Percentiles rank a stretch among this genome's conserved stretches.
These are phyloP conservation scores for Turnix velox DNA, from an alignment of 2,113 vertebrate species.

Conservation along the genomic window DNA sequence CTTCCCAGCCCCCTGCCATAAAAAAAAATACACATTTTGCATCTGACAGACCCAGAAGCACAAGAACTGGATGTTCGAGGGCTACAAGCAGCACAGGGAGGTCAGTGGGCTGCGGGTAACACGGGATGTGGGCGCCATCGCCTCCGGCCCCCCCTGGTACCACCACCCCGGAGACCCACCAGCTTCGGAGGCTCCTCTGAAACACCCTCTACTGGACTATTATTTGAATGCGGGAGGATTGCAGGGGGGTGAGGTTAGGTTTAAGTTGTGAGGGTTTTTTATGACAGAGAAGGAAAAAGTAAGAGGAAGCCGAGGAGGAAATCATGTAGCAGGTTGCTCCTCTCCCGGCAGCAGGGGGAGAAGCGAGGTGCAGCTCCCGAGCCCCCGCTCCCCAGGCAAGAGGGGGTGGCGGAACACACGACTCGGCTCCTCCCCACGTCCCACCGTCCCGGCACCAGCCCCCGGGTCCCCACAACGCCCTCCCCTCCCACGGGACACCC, in stretches of 20 bases:
- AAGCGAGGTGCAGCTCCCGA: background rate
- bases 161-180: background rate
- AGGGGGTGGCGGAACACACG: no score
- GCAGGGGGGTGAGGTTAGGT: background rate
- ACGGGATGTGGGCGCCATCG: background rate
- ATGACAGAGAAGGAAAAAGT: background rate
- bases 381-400: background rate
- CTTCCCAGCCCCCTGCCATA: background rate
- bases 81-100: background rate
- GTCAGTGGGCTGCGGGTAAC: background rate
- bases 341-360: background rate
- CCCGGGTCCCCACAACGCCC: background rate
- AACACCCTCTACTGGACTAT: background rate
- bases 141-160: background rate
- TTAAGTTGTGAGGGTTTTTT: background rate
- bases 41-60: background rate
- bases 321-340: background rate
- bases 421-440: background rate
- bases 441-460: background rate
- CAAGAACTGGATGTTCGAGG: background rate
- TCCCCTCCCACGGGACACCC: background rate
- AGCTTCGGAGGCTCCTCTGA: background rate
- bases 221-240: no score
- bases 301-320: background rate
- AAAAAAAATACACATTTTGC: background rate